Conservation (phyloP, 2,888 invertebrate species). For the Platycnemis pennipes region DNA sequence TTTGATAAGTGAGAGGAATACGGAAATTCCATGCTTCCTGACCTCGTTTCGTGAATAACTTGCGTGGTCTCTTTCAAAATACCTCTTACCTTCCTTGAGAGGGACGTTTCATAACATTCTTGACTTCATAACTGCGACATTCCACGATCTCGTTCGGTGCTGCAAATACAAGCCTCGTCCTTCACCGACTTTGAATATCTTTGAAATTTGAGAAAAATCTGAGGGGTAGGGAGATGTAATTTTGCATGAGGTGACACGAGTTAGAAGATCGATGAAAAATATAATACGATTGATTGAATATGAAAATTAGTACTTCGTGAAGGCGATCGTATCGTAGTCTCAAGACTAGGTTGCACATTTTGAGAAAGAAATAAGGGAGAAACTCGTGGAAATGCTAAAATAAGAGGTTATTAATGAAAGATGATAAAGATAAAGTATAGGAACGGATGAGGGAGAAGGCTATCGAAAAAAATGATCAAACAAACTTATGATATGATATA, state of each 20-base stretch:
- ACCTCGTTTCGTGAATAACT: not conserved
- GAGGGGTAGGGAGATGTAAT: not conserved
- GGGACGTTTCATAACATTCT: not conserved
- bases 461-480: too few species aligned
- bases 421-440: too few species aligned
- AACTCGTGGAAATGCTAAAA: too few species aligned
- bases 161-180: not conserved
- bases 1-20: not conserved
- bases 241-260: not conserved
- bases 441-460: too few species aligned
- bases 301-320: not conserved
- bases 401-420: too few species aligned
- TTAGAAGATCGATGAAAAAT: not conserved
- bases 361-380: too few species aligned
- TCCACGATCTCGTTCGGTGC: not conserved
- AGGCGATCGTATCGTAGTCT: too few species aligned
- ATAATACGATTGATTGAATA: not conserved
- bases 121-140: not conserved
- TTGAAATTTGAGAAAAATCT: not conserved
- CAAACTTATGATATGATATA: too few species aligned
- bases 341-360: too few species aligned
- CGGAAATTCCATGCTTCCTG: not conserved
- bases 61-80: not conserved
- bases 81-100: not conserved
- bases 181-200: not conserved